Evolutionary conservation across 2,113 vertebrate species (phyloP).

Genomic region (Xiphophorus couchianus): DNA sequence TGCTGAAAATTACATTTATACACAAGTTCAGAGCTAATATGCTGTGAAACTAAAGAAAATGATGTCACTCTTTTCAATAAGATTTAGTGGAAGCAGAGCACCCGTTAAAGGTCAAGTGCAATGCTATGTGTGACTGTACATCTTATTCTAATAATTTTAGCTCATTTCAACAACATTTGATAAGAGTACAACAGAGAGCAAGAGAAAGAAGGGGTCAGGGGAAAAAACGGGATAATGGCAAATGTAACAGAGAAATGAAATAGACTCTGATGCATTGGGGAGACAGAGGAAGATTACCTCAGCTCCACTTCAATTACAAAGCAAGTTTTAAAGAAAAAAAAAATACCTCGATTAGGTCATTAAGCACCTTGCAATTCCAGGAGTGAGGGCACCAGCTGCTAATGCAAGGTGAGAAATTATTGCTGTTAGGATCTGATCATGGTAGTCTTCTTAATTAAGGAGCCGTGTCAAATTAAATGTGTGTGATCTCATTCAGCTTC

Average conservation of each 20-base stretch:
- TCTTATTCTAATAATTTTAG: conserved; percentile 44
- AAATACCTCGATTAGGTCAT: background rate
- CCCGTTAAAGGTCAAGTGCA: conserved; percentile 51
- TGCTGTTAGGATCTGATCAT: background rate
- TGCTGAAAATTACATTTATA: conserved; percentile 1
- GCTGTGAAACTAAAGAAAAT: conserved; percentile 42
- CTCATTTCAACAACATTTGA: conserved; percentile 29
- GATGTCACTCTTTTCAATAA: conserved; percentile 41
- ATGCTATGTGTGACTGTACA: conserved; percentile 8
- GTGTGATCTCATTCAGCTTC: background rate
- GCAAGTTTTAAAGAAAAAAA: conserved; percentile 10
- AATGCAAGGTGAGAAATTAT: conserved; percentile 7
- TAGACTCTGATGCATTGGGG: background rate
- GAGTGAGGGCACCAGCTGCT: conserved; percentile 1
- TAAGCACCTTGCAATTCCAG: conserved; percentile 2
- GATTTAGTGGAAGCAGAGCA: conserved; percentile 31
- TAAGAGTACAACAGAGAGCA: background rate
- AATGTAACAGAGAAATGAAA: conserved; percentile 9
- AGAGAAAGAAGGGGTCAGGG: background rate
- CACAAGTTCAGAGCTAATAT: conserved; percentile 41
- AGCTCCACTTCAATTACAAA: conserved; percentile 11
- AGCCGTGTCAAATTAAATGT: background rate
- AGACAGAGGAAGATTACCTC: conserved; percentile 4
- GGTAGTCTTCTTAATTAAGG: background rate
- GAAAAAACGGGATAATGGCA: background rate